These are phyloP conservation scores for Boloria euphrosyne DNA, from an alignment of 2,888 invertebrate species.

Conservation along the genomic window DNA sequence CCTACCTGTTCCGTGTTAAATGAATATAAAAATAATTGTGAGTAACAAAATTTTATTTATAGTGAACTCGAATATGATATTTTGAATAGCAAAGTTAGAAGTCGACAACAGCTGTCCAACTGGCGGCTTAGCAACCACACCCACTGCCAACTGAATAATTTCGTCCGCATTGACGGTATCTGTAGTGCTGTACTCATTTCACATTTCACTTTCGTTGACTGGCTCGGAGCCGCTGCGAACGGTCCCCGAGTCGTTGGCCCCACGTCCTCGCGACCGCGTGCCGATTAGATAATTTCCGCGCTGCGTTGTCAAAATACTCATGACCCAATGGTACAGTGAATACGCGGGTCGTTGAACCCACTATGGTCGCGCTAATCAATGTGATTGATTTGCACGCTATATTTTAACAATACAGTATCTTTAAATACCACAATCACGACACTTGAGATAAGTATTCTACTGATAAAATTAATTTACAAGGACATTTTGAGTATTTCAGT, in stretches of 20 bases:
- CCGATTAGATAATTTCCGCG: constrained; percentile 82
- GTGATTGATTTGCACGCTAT: constrained; percentile 53
- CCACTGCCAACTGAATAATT: constrained; percentile 57
- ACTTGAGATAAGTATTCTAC: constrained; percentile 29
- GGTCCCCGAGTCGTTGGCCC: constrained; percentile 69
- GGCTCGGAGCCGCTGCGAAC: constrained; percentile 59
- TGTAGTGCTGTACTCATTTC: constrained; percentile 53
- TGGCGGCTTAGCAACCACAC: constrained; percentile 43
- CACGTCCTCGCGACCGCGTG: constrained; percentile 77
- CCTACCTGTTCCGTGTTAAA: constrained; percentile 5
- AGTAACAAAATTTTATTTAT: background rate
- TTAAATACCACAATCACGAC: constrained; percentile 51
- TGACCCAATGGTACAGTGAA: constrained; percentile 81
- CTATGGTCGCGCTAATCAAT: constrained; percentile 59
- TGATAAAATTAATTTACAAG: constrained; percentile 27
- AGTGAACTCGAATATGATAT: background rate
- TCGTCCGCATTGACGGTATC: constrained; percentile 57
- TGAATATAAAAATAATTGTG: background rate
- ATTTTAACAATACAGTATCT: constrained; percentile 56
- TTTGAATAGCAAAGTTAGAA: background rate
- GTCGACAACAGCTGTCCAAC: constrained; percentile 1
- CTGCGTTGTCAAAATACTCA: constrained; percentile 81
- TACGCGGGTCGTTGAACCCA: constrained; percentile 68
- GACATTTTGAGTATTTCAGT: constrained; percentile 12
- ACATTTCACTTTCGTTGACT: constrained; percentile 77